Percentiles rank a stretch among this genome's conserved stretches.
Conservation (phyloP, 2,113 vertebrate genomes). For the Chaetops frenatus region DNA sequence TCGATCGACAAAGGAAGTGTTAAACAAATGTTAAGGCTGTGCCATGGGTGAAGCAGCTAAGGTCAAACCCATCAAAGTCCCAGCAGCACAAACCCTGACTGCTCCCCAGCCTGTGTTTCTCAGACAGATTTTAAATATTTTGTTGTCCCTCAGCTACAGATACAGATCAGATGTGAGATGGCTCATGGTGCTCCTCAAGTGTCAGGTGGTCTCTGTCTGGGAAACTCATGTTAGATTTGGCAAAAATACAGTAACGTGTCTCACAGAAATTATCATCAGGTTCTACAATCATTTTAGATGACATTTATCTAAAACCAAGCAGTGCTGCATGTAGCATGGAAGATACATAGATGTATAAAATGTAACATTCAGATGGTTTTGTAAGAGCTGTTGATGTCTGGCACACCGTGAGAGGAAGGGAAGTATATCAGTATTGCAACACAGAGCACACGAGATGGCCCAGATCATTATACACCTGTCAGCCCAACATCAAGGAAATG, state of each 20-base stretch:
- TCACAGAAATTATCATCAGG: not conserved
- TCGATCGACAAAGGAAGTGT: fast-evolving
- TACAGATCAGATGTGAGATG: fast-evolving
- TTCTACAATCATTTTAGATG: fast-evolving
- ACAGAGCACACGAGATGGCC: not conserved
- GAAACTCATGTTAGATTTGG: not conserved
- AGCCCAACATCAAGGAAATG: not conserved
- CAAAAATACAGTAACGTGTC: fast-evolving
- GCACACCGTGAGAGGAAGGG: not conserved
- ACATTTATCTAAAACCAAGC: not conserved
- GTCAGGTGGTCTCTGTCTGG: not conserved
- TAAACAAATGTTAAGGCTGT: not conserved
- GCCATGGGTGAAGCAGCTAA: not conserved
- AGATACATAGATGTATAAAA: not conserved
- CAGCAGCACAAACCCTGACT: not conserved
- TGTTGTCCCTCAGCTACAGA: not conserved
- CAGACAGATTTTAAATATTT: not conserved
- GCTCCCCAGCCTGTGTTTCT: not conserved
- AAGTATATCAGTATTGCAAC: not conserved
- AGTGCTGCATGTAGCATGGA: no score
- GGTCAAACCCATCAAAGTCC: not conserved
- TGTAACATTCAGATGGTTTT: not conserved
- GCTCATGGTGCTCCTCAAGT: fast-evolving
- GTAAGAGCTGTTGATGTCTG: not conserved
- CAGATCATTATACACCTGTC: not conserved